These are phyloP conservation scores for Telmatochromis sp. DNA, from an alignment of 2,113 vertebrate species.

Conservation along the genomic window DNA sequence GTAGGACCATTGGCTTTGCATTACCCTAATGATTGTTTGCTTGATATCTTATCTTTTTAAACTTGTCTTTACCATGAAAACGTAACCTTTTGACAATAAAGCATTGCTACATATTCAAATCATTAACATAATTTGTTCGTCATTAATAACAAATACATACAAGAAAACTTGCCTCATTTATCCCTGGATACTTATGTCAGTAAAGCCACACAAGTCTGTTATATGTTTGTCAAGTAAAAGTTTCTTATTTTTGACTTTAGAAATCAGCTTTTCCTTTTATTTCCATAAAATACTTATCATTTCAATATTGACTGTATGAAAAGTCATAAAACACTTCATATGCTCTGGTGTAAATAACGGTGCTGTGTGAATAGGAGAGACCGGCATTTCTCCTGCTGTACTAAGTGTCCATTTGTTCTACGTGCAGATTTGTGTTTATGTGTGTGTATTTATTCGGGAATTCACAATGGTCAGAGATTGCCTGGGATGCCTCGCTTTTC, in stretches of 20 bases:
- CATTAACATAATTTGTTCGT: neutral
- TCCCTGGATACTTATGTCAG: neutral
- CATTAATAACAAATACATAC: neutral
- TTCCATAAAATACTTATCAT: neutral
- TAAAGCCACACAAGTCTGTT: neutral
- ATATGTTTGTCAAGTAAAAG: neutral
- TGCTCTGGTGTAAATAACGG: neutral
- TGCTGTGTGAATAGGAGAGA: neutral
- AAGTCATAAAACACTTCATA: neutral
- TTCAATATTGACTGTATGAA: neutral
- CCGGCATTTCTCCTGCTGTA: neutral
- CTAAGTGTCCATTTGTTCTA: neutral
- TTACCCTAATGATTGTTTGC: neutral
- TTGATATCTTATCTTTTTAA: neutral
- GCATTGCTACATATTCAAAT: neutral
- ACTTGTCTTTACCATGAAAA: neutral
- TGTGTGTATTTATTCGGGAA: neutral
- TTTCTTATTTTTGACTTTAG: neutral
- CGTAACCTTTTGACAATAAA: neutral
- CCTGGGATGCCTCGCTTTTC: conserved; percentile 41
- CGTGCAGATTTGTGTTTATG: neutral
- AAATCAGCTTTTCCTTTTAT: neutral
- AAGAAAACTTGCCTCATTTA: neutral
- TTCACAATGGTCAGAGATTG: conserved; percentile 24
- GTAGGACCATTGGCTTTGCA: neutral